A percentile compares a stretch with the other conserved stretches of the same genome.
Conservation (phyloP, 2,113 vertebrate genomes). For the Myrmecophaga tridactyla region DNA sequence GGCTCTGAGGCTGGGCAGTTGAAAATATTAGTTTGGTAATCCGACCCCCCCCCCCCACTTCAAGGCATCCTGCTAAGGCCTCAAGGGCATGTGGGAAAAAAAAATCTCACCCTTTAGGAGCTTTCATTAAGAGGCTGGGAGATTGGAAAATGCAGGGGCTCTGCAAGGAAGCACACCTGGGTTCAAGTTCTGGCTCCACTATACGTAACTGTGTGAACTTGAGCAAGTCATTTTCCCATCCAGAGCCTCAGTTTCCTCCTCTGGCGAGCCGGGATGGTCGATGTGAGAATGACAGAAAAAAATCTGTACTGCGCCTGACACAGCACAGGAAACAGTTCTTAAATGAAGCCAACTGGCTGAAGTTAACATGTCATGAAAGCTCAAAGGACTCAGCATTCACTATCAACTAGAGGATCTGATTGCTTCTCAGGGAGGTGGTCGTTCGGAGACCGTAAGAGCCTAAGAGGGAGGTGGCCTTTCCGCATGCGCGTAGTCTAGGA, state of each 20-base stretch:
- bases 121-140: background rate
- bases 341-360: background rate
- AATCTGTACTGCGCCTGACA: background rate
- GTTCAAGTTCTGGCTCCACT: conserved; percentile 25
- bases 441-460: background rate
- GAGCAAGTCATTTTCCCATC: background rate
- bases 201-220: conserved; percentile 17
- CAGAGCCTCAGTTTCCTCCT: conserved; percentile 43
- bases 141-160: background rate
- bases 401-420: background rate
- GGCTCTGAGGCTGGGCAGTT: background rate
- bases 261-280: background rate
- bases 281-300: conserved; percentile 8
- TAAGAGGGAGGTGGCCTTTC: background rate
- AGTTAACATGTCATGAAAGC: background rate
- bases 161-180: conserved; percentile 16
- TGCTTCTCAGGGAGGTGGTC: background rate
- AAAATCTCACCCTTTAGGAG: background rate
- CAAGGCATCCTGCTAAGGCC: background rate
- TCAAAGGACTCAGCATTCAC: background rate
- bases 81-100: background rate
- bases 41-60: background rate
- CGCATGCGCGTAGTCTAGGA: background rate
- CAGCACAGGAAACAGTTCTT: conserved; percentile 1
- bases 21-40: conserved; percentile 2